phyloP scores from a whole-genome alignment of 1,140 invertebrate genomes.

The Drosophila kepulauana region DNA sequence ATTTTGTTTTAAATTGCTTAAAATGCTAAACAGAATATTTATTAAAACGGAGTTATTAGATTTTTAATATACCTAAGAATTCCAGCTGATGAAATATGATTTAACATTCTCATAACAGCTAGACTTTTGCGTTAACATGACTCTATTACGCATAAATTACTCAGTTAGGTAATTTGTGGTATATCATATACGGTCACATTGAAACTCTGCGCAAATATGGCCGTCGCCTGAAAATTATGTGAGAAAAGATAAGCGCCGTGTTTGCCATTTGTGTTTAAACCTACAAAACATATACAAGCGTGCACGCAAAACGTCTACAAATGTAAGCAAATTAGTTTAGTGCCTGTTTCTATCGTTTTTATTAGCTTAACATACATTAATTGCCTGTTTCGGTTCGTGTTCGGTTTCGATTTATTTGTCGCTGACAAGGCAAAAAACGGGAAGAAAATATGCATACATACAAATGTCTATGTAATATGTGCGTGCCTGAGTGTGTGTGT shows the following conservation, averaged over 20 bases:
- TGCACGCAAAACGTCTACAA: conserved; percentile 68
- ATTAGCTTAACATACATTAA: conserved; percentile 50
- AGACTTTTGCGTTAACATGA: not conserved
- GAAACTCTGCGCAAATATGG: conserved; percentile 56
- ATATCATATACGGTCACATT: conserved; percentile 16
- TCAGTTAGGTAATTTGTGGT: not conserved
- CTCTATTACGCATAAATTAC: not conserved
- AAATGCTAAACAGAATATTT: too few relatives aligned
- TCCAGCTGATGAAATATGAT: not conserved
- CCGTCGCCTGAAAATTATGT: conserved; percentile 55
- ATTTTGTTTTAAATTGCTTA: too few relatives aligned
- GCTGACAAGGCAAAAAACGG: conserved; percentile 70
- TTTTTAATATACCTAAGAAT: not conserved
- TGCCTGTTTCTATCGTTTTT: conserved; percentile 68
- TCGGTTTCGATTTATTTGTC: conserved; percentile 42
- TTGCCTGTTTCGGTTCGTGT: conserved; percentile 48
- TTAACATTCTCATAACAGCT: not conserved
- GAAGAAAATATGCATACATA: conserved; percentile 34
- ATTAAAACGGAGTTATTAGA: not conserved
- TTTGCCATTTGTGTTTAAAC: conserved; percentile 50
- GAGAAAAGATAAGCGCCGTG: conserved; percentile 69
- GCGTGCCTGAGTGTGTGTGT: conserved; percentile 47
- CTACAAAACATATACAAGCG: conserved; percentile 58
- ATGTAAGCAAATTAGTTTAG: conserved; percentile 80
- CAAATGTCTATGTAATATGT: conserved; percentile 35